Conservation (phyloP, 2,888 invertebrate species). For the Geophilus truncorum region DNA sequence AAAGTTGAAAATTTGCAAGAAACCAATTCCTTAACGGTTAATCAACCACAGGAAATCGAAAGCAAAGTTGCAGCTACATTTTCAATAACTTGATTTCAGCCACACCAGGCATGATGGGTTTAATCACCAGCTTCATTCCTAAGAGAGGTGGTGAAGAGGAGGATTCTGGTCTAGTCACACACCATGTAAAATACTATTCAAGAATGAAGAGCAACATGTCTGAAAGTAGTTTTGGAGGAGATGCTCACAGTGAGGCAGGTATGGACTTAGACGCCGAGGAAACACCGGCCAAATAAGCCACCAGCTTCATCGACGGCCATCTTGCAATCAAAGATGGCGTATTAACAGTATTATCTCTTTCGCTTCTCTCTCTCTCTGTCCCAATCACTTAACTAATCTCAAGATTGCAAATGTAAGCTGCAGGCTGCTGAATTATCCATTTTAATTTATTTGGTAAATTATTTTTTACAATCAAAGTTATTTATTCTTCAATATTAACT, state of each 20-base stretch:
- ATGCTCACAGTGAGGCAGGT: neutral
- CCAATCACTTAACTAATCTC: neutral
- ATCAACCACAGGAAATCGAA: too few relatives aligned
- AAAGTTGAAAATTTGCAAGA: too few relatives aligned
- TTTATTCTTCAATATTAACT: too few relatives aligned
- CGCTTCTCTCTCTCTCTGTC: neutral
- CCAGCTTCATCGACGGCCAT: neutral
- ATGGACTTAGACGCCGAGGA: neutral
- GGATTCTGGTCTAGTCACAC: constrained; percentile 42
- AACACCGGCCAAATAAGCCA: too few relatives aligned
- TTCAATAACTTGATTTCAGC: constrained; percentile 39
- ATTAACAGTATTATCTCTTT: constrained; percentile 14
- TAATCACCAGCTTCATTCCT: constrained; percentile 37
- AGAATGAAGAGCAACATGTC: constrained; percentile 41
- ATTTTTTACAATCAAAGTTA: neutral
- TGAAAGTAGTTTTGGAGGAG: constrained; percentile 32
- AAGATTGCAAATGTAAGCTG: neutral
- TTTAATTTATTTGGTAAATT: neutral
- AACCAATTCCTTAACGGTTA: too few relatives aligned
- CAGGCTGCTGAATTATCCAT: neutral
- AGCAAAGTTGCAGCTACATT: too few relatives aligned
- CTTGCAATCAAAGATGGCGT: neutral
- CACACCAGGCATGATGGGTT: constrained; percentile 37
- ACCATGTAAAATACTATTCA: constrained; percentile 48
- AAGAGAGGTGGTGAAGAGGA: constrained; percentile 38